Conservation (phyloP, 2,113 vertebrate genomes). For the Oxygymnocypris stewartii region DNA sequence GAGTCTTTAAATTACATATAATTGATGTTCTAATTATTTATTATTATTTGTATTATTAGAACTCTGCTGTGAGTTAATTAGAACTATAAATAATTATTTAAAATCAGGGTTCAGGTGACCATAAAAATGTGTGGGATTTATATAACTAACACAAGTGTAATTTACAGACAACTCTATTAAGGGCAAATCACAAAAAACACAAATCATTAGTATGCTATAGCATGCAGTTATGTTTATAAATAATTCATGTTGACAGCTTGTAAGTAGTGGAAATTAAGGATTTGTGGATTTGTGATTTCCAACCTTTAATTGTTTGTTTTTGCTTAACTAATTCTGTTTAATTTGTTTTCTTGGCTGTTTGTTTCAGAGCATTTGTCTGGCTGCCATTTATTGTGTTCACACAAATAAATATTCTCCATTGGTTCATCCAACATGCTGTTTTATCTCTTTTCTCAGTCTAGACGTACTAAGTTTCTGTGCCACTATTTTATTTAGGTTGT, state of each 20-base stretch:
- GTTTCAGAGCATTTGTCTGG: background rate
- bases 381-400: background rate
- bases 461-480: background rate
- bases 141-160: background rate
- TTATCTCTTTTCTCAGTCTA: background rate
- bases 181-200: background rate
- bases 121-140: background rate
- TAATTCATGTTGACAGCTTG: slow-evolving; percentile 2
- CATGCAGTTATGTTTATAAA: background rate
- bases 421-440: background rate
- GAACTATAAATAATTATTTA: too few relatives aligned
- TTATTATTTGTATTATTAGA: too few relatives aligned
- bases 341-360: background rate
- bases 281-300: background rate
- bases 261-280: background rate
- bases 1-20: too few relatives aligned
- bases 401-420: slow-evolving; percentile 3
- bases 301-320: slow-evolving; percentile 2
- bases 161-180: background rate
- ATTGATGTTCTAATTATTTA: too few relatives aligned
- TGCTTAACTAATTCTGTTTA: background rate
- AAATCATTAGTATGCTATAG: background rate
- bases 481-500: slow-evolving; percentile 36
- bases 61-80: too few relatives aligned
- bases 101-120: too few relatives aligned